These are phyloP conservation scores for Terebella lapidaria DNA, from an alignment of 2,888 invertebrate genomes.

Conservation along the genomic window DNA sequence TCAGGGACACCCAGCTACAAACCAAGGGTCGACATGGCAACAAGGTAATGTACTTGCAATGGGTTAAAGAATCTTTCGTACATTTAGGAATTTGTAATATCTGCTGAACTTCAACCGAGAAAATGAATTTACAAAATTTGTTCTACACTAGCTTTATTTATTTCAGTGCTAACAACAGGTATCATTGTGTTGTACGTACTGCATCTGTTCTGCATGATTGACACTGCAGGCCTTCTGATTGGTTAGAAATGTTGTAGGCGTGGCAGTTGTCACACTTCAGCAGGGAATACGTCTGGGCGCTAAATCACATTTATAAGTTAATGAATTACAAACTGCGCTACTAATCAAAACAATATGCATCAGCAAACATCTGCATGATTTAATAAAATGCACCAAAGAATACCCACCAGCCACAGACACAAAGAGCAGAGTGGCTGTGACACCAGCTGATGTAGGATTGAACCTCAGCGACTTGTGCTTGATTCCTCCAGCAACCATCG, in stretches of 20 bases:
- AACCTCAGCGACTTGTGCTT: constrained; percentile 44
- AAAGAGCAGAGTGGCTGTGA: constrained; percentile 43
- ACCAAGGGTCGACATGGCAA: too few species aligned
- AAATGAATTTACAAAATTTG: too few species aligned
- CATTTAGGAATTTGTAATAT: too few species aligned
- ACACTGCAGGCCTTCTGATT: not conserved
- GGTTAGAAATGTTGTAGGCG: not conserved
- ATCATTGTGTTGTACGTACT: too few species aligned
- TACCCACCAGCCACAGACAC: constrained; percentile 41
- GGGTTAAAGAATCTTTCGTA: too few species aligned
- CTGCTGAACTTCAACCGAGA: too few species aligned
- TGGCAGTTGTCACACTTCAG: constrained; percentile 26
- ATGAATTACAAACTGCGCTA: too few species aligned
- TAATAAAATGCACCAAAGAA: not conserved
- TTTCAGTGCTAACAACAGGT: too few species aligned
- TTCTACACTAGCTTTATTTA: too few species aligned
- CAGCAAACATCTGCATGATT: too few species aligned
- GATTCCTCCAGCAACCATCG: constrained; percentile 46
- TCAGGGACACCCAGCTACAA: constrained; percentile 24
- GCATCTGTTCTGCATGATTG: not conserved
- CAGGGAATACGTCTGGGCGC: constrained; percentile 40
- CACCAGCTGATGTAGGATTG: constrained; percentile 42
- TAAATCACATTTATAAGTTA: constrained; percentile 12
- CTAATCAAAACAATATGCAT: too few species aligned
- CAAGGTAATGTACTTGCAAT: too few species aligned